A percentile compares a stretch with the other conserved stretches of the same genome.
Conservation (phyloP, 2,113 vertebrate species). For the Brachyhypopomus occidentalis region DNA sequence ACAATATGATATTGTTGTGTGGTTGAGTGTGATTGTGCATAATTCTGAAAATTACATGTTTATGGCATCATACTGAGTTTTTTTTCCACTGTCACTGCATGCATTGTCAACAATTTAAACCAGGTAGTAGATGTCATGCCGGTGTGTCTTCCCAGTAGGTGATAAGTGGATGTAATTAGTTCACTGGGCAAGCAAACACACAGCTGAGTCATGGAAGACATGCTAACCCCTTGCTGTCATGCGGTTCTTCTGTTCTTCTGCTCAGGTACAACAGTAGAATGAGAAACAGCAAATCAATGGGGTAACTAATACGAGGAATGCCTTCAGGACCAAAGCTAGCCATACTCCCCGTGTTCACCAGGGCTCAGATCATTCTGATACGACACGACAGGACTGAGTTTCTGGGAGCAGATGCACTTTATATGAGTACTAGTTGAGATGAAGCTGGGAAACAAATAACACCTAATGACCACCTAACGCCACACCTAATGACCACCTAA, state of each 20-base stretch:
- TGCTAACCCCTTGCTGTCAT: background rate
- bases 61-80: constrained; percentile 45
- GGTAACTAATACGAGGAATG: constrained; percentile 11
- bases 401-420: constrained; percentile 42
- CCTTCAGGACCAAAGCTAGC: background rate
- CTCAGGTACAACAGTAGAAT: constrained; percentile 9
- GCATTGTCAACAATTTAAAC: constrained; percentile 36
- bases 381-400: constrained; percentile 15
- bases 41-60: constrained; percentile 27
- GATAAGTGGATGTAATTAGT: constrained; percentile 65
- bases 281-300: constrained; percentile 22
- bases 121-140: constrained; percentile 33
- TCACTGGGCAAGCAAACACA: constrained; percentile 52
- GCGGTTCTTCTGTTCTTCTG: constrained; percentile 43
- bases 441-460: constrained; percentile 44
- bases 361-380: constrained; percentile 14
- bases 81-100: constrained; percentile 53
- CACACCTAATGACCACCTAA: no score
- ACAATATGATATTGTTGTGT: background rate
- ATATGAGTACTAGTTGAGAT: constrained; percentile 32
- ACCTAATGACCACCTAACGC: no score
- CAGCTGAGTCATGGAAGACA: constrained; percentile 48
- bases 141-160: constrained; percentile 40
- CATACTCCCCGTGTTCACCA: no score
- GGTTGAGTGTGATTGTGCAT: constrained; percentile 12